phyloP scores from a whole-genome alignment of 2,797 vertebrate species.

The Hylomyscus alleni region DNA sequence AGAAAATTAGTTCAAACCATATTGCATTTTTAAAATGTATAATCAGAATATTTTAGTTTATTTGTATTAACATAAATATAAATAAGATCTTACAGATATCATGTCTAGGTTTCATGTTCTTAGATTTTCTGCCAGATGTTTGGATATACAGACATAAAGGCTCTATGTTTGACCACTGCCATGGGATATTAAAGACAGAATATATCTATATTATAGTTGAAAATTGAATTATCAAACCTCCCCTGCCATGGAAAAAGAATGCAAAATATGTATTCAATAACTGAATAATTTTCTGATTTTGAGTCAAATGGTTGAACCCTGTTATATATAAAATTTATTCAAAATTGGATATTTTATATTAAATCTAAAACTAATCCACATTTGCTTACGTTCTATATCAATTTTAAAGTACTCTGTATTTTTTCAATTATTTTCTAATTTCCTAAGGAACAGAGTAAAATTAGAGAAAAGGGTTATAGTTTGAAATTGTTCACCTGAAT shows the following conservation, averaged over 20 bases:
- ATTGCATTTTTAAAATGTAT: not conserved
- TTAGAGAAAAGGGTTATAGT: not conserved
- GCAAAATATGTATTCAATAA: not conserved
- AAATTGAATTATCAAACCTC: constrained; percentile 43
- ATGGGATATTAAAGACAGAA: not conserved
- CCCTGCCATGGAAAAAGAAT: not conserved
- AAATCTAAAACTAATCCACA: constrained; percentile 13
- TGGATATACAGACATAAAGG: not conserved
- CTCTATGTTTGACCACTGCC: not conserved
- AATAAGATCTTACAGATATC: not conserved
- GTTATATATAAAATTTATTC: not conserved
- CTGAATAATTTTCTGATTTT: not conserved
- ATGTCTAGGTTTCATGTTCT: not conserved
- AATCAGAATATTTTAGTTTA: not conserved
- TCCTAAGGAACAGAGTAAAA: not conserved
- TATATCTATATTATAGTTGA: not conserved
- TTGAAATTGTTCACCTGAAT: not conserved
- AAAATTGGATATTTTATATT: not conserved
- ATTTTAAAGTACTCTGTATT: not conserved
- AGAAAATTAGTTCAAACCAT: not conserved
- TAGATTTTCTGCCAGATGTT: not conserved
- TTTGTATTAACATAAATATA: not conserved
- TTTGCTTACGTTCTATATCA: not conserved
- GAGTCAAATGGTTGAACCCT: not conserved
- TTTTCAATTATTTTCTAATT: constrained; percentile 32